Conservation (phyloP, 2,888 invertebrate genomes). For the Drosophila suboccidentalis region DNA sequence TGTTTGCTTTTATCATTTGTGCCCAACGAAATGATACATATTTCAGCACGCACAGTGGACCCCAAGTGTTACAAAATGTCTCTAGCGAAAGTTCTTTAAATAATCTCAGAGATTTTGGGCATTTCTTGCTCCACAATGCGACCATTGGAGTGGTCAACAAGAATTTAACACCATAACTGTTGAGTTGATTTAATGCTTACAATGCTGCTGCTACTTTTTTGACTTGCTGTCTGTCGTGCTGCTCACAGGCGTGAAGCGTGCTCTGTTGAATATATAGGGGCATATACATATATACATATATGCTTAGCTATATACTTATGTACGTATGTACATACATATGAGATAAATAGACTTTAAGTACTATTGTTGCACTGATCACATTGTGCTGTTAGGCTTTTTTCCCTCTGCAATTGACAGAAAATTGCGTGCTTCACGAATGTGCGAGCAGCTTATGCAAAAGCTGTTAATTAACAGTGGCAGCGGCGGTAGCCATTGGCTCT, state of each 20-base stretch:
- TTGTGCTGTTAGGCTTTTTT: neutral
- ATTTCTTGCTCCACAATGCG: conserved; percentile 31
- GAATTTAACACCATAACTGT: conserved; percentile 61
- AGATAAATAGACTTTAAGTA: neutral
- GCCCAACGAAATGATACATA: conserved; percentile 31
- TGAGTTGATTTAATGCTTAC: conserved; percentile 31
- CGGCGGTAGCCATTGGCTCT: conserved; percentile 19
- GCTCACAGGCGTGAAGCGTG: conserved; percentile 41
- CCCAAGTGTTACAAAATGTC: neutral
- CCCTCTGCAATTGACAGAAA: conserved; percentile 40
- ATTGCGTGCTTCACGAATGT: conserved; percentile 1
- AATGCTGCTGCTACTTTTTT: conserved; percentile 7
- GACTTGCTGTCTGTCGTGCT: conserved; percentile 23
- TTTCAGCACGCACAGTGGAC: conserved; percentile 34
- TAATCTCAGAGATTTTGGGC: conserved; percentile 9
- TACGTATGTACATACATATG: neutral
- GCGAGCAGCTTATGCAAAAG: conserved; percentile 25
- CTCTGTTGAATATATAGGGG: neutral
- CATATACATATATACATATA: neutral
- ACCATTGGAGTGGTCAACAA: conserved; percentile 36
- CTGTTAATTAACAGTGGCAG: conserved; percentile 38
- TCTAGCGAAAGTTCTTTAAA: conserved; percentile 5
- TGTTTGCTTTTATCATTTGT: conserved; percentile 57
- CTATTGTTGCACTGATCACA: neutral
- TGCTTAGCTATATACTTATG: neutral